Evolutionary conservation across 2,888 invertebrate species (phyloP).

Genomic region (Morinoia aosen): DNA sequence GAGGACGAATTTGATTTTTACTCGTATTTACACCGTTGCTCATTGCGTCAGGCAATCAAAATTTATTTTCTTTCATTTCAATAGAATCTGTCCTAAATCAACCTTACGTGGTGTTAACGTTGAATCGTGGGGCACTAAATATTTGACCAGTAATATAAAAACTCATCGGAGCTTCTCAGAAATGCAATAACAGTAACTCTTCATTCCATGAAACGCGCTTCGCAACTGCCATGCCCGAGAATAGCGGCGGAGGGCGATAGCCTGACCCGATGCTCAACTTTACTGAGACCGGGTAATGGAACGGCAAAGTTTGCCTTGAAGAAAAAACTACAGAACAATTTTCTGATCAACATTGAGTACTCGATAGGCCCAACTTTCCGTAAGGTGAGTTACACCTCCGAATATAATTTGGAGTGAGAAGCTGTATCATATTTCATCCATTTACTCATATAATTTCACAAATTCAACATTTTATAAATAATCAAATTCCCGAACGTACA

Average conservation of each 20-base stretch:
- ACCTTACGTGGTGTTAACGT: no score
- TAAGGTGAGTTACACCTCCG: background rate
- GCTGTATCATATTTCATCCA: no score
- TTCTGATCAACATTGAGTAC: background rate
- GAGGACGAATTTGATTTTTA: no score
- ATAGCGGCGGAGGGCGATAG: background rate
- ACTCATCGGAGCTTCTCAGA: background rate
- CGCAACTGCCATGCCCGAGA: background rate
- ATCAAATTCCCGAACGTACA: no score
- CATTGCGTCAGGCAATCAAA: no score
- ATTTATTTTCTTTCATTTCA: no score
- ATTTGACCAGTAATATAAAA: background rate
- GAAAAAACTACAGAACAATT: background rate
- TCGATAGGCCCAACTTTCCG: background rate
- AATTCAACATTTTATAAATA: no score
- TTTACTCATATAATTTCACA: no score
- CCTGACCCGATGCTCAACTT: background rate
- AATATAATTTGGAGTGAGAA: no score
- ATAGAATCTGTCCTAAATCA: no score
- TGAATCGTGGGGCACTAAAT: background rate
- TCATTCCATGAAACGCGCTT: background rate
- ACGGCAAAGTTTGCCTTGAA: background rate
- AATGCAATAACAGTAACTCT: background rate
- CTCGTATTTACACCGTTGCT: no score
- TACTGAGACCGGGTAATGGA: constrained; percentile 13